These are phyloP conservation scores for Heliconius aoede DNA, from an alignment of 2,888 invertebrate genomes.

Conservation along the genomic window DNA sequence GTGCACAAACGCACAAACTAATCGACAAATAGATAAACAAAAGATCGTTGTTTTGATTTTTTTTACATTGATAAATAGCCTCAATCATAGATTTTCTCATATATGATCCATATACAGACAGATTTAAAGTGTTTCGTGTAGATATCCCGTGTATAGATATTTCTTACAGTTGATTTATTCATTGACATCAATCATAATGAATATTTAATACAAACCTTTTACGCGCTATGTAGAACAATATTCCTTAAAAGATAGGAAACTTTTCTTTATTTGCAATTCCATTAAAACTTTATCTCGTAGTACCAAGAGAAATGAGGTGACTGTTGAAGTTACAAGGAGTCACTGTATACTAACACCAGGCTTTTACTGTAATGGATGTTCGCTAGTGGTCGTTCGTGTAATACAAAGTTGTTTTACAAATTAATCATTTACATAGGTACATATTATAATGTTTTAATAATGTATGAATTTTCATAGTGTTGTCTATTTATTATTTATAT, in stretches of 20 bases:
- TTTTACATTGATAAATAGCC: too few species aligned
- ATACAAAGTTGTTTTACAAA: conserved; percentile 39
- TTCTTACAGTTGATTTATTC: background rate
- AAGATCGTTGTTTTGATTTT: too few species aligned
- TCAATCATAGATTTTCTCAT: too few species aligned
- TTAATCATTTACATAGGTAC: conserved; percentile 26
- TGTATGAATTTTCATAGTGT: too few species aligned
- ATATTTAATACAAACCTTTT: conserved; percentile 23
- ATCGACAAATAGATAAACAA: too few species aligned
- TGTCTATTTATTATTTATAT: too few species aligned
- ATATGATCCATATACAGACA: too few species aligned
- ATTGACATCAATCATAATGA: conserved; percentile 24
- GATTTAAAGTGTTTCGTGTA: too few species aligned
- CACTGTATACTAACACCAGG: conserved; percentile 49
- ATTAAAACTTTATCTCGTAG: conserved; percentile 43
- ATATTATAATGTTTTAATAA: background rate
- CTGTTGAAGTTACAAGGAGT: conserved; percentile 46
- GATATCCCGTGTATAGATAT: background rate
- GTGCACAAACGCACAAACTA: too few species aligned
- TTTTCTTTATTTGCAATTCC: conserved; percentile 34
- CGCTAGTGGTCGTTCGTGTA: conserved; percentile 44
- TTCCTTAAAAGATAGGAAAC: conserved; percentile 12
- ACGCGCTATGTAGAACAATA: conserved; percentile 19
- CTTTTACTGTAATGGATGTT: conserved; percentile 51
- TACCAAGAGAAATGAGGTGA: conserved; percentile 50